A percentile compares a stretch with the other conserved stretches of the same genome.
These are phyloP conservation scores for Anarrhichthys ocellatus DNA, from an alignment of 2,113 vertebrate genomes.

Conservation along the genomic window DNA sequence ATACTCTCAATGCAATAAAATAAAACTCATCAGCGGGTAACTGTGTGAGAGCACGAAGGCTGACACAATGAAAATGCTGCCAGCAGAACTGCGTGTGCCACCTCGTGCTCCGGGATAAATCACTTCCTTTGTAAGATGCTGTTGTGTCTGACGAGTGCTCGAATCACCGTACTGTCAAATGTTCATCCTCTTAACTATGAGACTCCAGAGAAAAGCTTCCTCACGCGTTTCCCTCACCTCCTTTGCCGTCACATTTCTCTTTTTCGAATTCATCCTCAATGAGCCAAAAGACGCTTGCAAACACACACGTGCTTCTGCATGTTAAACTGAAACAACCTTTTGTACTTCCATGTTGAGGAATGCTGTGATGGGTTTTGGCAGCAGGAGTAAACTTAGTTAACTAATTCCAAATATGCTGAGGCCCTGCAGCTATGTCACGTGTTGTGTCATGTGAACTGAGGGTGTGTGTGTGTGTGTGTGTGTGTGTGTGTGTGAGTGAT, in stretches of 20 bases:
- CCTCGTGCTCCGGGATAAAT: not conserved
- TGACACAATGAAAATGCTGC: slow-evolving; percentile 8
- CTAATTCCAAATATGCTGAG: slow-evolving; percentile 30
- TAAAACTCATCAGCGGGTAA: not conserved
- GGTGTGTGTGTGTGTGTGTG: not conserved
- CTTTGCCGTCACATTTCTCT: not conserved
- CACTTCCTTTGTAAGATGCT: not conserved
- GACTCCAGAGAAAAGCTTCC: not conserved
- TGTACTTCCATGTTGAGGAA: not conserved
- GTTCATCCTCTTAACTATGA: slow-evolving; percentile 8
- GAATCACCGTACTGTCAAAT: slow-evolving; percentile 6
- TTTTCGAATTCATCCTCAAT: not conserved
- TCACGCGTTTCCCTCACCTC: not conserved
- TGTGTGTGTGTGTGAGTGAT: slow-evolving; percentile 11
- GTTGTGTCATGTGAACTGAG: slow-evolving; percentile 52
- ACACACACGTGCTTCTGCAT: not conserved
- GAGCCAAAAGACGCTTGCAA: not conserved
- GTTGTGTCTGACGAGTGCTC: not conserved
- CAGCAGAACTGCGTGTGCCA: not conserved
- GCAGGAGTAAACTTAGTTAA: slow-evolving; percentile 28
- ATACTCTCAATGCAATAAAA: not conserved
- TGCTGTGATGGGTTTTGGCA: slow-evolving; percentile 27
- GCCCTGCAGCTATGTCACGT: slow-evolving; percentile 39
- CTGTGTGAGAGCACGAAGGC: not conserved
- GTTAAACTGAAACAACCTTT: not conserved